These are phyloP conservation scores for Stylophora pistillata DNA, from an alignment of 64 coral and sea anemone genomes.

Conservation along the genomic window DNA sequence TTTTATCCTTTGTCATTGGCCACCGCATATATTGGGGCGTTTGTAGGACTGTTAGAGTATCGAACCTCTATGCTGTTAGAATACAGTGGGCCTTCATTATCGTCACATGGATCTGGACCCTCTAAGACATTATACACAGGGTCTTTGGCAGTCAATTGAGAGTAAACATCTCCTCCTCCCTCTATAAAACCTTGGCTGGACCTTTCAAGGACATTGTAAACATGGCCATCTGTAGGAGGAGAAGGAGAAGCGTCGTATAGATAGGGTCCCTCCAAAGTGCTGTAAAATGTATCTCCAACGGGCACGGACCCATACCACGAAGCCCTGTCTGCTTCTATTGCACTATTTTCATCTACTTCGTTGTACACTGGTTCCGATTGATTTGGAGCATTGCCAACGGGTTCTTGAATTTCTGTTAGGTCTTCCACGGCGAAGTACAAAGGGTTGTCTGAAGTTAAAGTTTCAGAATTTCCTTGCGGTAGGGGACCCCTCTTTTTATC, in stretches of 20 bases:
- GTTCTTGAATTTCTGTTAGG: not conserved
- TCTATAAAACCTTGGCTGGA: not conserved
- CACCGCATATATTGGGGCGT: not conserved
- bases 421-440: not conserved
- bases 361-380: not conserved
- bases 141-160: not conserved
- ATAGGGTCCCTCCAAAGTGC: slow-evolving; percentile 14
- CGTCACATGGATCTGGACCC: not conserved
- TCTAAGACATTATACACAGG: slow-evolving; percentile 22
- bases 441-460: not conserved
- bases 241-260: not conserved
- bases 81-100: not conserved
- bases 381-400: not conserved
- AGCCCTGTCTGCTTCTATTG: not conserved
- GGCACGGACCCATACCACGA: not conserved
- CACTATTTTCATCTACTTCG: not conserved
- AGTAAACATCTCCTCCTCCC: not conserved
- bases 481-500: no score
- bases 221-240: not conserved
- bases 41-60: not conserved
- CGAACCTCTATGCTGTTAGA: not conserved
- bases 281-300: not conserved
- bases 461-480: not conserved
- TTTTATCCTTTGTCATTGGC: not conserved
- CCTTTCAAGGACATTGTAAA: slow-evolving; percentile 9